Evolutionary conservation across 2,113 vertebrate species (phyloP).

Genomic region (Dromaius novaehollandiae): DNA sequence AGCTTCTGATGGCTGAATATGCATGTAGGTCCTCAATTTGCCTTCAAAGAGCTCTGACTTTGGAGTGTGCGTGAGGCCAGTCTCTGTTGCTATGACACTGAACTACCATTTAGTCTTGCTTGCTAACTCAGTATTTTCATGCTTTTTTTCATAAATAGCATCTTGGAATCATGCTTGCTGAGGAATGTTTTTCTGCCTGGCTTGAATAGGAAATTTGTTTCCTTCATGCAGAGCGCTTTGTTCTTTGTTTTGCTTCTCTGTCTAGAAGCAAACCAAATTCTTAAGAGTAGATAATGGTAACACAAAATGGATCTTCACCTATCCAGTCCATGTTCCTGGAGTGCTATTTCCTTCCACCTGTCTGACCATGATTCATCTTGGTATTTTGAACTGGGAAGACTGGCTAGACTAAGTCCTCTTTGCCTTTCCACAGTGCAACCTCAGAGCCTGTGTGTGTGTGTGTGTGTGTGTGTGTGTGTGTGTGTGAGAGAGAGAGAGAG

Average conservation of each 20-base stretch:
- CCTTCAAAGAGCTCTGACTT: background rate
- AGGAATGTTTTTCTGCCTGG: background rate
- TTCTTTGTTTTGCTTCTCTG: background rate
- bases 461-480: background rate
- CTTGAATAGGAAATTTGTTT: background rate
- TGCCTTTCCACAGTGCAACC: background rate
- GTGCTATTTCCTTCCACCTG: background rate
- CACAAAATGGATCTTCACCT: background rate
- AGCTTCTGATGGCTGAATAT: background rate
- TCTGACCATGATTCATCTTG: background rate
- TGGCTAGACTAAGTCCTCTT: background rate
- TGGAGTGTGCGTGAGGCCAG: background rate
- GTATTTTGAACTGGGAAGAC: background rate
- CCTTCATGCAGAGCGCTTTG: background rate
- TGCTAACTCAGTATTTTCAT: background rate
- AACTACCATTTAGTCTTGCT: background rate
- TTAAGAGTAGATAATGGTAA: background rate
- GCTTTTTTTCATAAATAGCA: background rate
- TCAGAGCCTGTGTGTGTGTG: background rate
- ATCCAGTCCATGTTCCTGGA: background rate
- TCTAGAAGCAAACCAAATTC: background rate
- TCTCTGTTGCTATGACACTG: background rate
- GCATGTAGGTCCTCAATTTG: background rate
- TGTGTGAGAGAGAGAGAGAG: too few relatives aligned
- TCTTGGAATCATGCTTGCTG: background rate